Percentiles rank a stretch among this genome's conserved stretches.
phyloP scores from a whole-genome alignment of 2,113 vertebrate species.

The Passer domesticus region DNA sequence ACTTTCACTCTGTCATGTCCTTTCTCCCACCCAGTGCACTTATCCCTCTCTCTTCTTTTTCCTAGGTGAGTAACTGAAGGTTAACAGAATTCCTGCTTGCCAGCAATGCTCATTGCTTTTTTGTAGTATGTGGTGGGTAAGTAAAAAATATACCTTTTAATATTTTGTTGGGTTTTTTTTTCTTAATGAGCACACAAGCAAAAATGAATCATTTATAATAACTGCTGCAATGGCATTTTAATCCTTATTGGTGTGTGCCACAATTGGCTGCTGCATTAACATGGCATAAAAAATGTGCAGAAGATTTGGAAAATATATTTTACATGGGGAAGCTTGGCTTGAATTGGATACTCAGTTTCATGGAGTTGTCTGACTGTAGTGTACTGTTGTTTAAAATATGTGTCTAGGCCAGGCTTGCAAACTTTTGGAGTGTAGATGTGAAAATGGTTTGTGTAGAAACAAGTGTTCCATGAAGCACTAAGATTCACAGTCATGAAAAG shows the following conservation, averaged over 20 bases:
- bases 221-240: background rate
- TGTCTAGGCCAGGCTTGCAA: background rate
- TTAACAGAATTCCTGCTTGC: constrained; percentile 59
- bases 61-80: constrained; percentile 79
- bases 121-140: constrained; percentile 69
- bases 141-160: constrained; percentile 39
- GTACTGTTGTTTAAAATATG: background rate
- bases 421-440: background rate
- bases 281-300: fast-evolving
- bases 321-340: background rate
- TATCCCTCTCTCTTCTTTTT: background rate
- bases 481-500: background rate
- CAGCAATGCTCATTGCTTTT: constrained; percentile 44
- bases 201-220: background rate
- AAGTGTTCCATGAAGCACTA: background rate
- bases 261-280: background rate
- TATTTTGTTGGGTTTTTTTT: background rate
- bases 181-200: background rate
- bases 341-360: background rate
- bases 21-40: background rate
- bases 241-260: background rate
- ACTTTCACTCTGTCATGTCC: fast-evolving
- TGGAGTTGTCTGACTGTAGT: background rate
- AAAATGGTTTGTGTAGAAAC: background rate
- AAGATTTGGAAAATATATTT: background rate